phyloP scores from a whole-genome alignment of 2,113 vertebrate species.

The Cranoglanis bouderius region DNA sequence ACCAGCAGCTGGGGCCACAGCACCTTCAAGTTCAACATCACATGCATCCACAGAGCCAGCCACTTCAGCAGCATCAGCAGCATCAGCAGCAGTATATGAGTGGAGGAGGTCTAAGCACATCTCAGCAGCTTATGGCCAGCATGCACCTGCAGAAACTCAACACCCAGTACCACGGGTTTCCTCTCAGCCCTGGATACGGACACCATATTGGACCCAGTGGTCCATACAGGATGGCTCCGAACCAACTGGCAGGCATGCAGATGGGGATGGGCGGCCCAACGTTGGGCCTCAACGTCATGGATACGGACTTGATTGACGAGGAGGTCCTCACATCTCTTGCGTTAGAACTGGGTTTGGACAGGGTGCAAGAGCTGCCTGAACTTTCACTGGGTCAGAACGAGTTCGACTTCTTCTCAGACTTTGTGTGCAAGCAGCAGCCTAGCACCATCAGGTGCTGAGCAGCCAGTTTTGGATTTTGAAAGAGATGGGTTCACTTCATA shows the following conservation, averaged over 20 bases:
- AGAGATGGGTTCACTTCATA: constrained; percentile 46
- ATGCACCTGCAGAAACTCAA: constrained; percentile 92
- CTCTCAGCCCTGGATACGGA: constrained; percentile 66
- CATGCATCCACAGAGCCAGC: constrained; percentile 67
- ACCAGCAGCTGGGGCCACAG: constrained; percentile 61
- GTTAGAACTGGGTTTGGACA: constrained; percentile 90
- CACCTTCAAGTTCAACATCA: constrained; percentile 64
- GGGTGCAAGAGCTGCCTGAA: constrained; percentile 92
- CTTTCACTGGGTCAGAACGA: constrained; percentile 96
- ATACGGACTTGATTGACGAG: constrained; percentile 94
- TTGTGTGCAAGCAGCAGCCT: constrained; percentile 90
- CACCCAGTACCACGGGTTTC: constrained; percentile 86
- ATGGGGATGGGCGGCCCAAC: constrained; percentile 74
- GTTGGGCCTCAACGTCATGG: constrained; percentile 81
- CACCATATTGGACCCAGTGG: constrained; percentile 70
- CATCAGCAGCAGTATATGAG: constrained; percentile 79
- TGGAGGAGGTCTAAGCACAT: constrained; percentile 74
- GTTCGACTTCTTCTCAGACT: constrained; percentile 94
- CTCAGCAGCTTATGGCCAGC: constrained; percentile 85
- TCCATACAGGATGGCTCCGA: constrained; percentile 76
- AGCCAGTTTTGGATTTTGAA: too few relatives aligned
- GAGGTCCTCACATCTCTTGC: constrained; percentile 92
- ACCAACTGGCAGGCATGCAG: constrained; percentile 77
- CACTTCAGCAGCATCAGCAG: constrained; percentile 68
- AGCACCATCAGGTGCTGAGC: constrained; percentile 92